Evolutionary conservation across 2,888 invertebrate species (phyloP).

Genomic region (Disparrhopalites patrizii): DNA sequence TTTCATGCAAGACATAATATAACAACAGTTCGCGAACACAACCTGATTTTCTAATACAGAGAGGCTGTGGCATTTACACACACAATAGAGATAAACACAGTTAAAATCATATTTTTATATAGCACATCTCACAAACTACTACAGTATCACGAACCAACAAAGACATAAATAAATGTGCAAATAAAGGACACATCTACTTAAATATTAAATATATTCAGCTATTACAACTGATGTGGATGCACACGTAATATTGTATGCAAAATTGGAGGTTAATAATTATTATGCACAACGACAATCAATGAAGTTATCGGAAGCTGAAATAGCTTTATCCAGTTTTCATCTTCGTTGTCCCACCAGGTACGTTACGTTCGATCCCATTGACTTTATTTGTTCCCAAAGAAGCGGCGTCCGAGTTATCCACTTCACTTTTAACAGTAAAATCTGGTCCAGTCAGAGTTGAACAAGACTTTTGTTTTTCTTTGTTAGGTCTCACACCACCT

Average conservation of each 20-base stretch:
- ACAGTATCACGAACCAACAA: too few species aligned
- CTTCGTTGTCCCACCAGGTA: constrained; percentile 11
- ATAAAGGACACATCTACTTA: too few species aligned
- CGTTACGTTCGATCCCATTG: background rate
- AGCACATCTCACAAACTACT: background rate
- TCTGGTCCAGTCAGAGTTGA: background rate
- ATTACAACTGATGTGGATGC: background rate
- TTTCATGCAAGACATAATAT: too few species aligned
- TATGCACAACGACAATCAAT: too few species aligned
- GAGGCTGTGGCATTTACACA: constrained; percentile 44
- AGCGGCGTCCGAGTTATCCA: background rate
- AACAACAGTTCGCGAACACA: constrained; percentile 29
- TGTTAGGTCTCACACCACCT: constrained; percentile 19
- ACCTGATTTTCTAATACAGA: too few species aligned
- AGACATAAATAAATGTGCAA: too few species aligned
- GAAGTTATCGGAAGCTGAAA: background rate
- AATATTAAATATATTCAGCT: too few species aligned
- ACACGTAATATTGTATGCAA: background rate
- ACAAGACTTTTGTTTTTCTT: constrained; percentile 6
- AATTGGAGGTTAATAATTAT: too few species aligned
- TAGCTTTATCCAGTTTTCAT: constrained; percentile 30
- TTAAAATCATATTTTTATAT: constrained; percentile 22
- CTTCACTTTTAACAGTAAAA: background rate
- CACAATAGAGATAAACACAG: constrained; percentile 47
- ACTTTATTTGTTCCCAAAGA: background rate